Conservation (phyloP, 2,888 invertebrate genomes). For the Bellardia pandia region DNA sequence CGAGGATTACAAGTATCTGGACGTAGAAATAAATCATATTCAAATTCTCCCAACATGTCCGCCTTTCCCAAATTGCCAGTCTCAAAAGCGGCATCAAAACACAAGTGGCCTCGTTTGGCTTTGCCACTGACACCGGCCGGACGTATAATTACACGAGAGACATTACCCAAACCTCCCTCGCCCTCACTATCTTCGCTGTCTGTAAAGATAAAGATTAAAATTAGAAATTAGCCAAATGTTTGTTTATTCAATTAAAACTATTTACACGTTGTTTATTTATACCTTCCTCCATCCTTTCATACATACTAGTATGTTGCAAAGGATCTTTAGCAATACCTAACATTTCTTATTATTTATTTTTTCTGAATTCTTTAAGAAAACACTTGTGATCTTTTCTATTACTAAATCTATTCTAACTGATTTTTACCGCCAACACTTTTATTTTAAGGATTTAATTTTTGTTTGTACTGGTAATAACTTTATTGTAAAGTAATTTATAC, state of each 20-base stretch:
- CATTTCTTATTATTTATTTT: slow-evolving; percentile 77
- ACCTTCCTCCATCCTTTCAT: slow-evolving; percentile 86
- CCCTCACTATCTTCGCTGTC: slow-evolving; percentile 96
- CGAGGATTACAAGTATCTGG: slow-evolving; percentile 98
- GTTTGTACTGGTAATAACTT: background rate
- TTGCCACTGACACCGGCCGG: slow-evolving; percentile 97
- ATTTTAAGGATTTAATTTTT: slow-evolving; percentile 41
- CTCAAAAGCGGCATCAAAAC: slow-evolving; percentile 98
- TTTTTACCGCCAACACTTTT: slow-evolving; percentile 38
- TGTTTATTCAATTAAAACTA: too few species aligned
- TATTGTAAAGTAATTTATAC: slow-evolving; percentile 69
- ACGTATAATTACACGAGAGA: slow-evolving; percentile 93
- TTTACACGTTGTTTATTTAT: background rate
- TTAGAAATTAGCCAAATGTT: too few species aligned
- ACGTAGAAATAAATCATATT: slow-evolving; percentile 97
- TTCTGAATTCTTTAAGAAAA: slow-evolving; percentile 34
- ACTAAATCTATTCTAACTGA: slow-evolving; percentile 57
- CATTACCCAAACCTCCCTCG: slow-evolving; percentile 96
- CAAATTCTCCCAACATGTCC: slow-evolving; percentile 95
- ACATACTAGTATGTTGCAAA: slow-evolving; percentile 88
- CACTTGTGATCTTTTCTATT: slow-evolving; percentile 61
- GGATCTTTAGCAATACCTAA: slow-evolving; percentile 84
- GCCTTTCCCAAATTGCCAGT: slow-evolving; percentile 98
- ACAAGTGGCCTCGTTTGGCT: slow-evolving; percentile 97
- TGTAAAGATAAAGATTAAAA: slow-evolving; percentile 80